phyloP scores from a whole-genome alignment of 2,797 vertebrate genomes.

The Peromyscus aztecus region DNA sequence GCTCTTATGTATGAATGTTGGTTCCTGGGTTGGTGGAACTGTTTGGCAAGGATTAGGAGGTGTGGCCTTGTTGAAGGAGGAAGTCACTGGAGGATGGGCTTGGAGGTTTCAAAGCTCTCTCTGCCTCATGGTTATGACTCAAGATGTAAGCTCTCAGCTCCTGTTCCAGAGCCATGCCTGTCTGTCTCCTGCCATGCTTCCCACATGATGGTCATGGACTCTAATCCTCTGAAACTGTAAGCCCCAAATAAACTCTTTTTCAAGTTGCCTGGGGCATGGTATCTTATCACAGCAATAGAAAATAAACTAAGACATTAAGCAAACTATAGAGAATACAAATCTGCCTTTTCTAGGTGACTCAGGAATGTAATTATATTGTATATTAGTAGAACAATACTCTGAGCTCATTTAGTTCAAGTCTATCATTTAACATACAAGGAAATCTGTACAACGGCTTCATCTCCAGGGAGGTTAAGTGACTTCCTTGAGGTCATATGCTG shows the following conservation, averaged over 20 bases:
- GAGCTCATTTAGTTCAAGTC: slow-evolving; percentile 55
- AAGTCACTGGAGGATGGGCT: neutral
- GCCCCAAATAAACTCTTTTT: neutral
- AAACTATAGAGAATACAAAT: slow-evolving; percentile 58
- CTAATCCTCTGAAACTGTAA: neutral
- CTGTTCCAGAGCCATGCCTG: too few relatives aligned
- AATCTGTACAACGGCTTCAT: slow-evolving; percentile 45
- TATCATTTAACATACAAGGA: slow-evolving; percentile 60
- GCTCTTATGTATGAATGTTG: neutral
- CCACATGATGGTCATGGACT: neutral
- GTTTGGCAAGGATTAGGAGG: neutral
- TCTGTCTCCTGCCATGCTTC: neutral
- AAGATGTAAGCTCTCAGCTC: neutral
- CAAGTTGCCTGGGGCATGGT: neutral
- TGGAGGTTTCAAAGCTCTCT: neutral
- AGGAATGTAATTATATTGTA: slow-evolving; percentile 41
- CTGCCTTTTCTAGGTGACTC: slow-evolving; percentile 43
- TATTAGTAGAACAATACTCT: slow-evolving; percentile 49
- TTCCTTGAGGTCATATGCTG: slow-evolving; percentile 55
- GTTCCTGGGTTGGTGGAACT: neutral
- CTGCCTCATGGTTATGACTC: neutral
- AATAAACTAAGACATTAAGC: neutral
- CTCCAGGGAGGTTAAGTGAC: slow-evolving; percentile 48
- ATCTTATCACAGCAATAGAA: neutral
- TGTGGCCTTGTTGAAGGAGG: neutral